Evolutionary conservation across 2,888 invertebrate species (phyloP).

Genomic region (Thyatira batis): DNA sequence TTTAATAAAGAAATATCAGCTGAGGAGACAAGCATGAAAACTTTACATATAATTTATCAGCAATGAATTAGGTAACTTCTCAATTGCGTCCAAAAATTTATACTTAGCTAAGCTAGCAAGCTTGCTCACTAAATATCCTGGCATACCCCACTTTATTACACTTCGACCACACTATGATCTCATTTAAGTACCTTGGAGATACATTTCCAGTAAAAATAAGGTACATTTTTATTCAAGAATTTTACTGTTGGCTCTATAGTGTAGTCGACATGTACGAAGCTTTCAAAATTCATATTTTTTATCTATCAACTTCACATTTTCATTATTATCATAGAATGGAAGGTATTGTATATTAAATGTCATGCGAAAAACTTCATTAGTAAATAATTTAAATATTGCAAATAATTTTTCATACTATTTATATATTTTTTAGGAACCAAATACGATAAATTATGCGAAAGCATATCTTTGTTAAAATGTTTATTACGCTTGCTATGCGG

Average conservation of each 20-base stretch:
- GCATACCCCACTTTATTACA: background rate
- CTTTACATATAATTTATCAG: no score
- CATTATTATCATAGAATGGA: conserved; percentile 65
- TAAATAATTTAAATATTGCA: conserved; percentile 52
- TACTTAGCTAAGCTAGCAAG: no score
- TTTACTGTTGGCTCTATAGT: no score
- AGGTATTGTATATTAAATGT: conserved; percentile 50
- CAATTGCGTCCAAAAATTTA: no score
- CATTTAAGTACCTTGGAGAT: background rate
- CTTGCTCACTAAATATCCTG: background rate
- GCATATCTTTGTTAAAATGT: background rate
- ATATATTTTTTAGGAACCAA: conserved; percentile 63
- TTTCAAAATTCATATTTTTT: conserved; percentile 3
- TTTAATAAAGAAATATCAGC: no score
- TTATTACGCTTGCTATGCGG: background rate
- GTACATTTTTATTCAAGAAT: no score
- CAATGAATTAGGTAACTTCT: no score
- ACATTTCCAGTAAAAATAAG: no score
- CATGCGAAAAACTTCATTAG: conserved; percentile 26
- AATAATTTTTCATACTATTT: conserved; percentile 45
- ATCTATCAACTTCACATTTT: conserved; percentile 22
- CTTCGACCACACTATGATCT: background rate
- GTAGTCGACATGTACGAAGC: background rate
- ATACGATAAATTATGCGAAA: conserved; percentile 36
- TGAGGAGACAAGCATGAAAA: conserved; percentile 1